Base-by-base conservation (phyloP, 1,140 invertebrate genomes). In the Heliconius eleuchia region DNA sequence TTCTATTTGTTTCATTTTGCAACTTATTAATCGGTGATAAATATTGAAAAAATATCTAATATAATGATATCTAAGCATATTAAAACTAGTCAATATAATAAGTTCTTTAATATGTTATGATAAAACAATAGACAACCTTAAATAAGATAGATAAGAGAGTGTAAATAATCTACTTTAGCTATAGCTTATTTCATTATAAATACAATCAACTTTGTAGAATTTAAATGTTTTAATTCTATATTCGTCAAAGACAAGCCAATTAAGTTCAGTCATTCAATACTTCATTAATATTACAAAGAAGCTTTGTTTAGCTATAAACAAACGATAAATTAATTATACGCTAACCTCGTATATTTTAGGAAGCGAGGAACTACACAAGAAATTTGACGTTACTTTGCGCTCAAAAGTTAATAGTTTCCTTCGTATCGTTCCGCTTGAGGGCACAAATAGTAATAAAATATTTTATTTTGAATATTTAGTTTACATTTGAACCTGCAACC, bases 231-330 rank as follows among this genome's bases (percentile, higher is more conserved):
- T 71, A 71, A 37, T 71, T 42, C 37, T 9, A 71, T 39, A 71
- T 42, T 27, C 4, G 13, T n/a, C 71, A 72, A 72, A 72, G 60
- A n/a, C 18, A 72, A 72, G 60, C 5, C 30, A 39, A 72, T 72
- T 72, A 72, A 19, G 23, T 72, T 72, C 37, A 72, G 37, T 19
- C 30, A 39, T 42, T 39, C 71, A 72, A 72, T 72, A 37, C 37
- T 39, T 37, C 71, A 72, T 72, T 72, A 39, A 42, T 42, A 72
- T 72, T 39, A 39, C 37, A 72, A 72, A 72, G 71, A 37, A 42
- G 30, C 34, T 71, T 74, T 19, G 39, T 77, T 71, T 27, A 39
- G 13, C 18, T 55, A 77, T n/a, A 71, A 77, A 71, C 75, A 76
- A 46, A 76, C 34, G 19, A n/a, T 57, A 52, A 74, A 30, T 6